Conservation (phyloP, 1,140 invertebrate species). For the Tenebrio molitor region DNA sequence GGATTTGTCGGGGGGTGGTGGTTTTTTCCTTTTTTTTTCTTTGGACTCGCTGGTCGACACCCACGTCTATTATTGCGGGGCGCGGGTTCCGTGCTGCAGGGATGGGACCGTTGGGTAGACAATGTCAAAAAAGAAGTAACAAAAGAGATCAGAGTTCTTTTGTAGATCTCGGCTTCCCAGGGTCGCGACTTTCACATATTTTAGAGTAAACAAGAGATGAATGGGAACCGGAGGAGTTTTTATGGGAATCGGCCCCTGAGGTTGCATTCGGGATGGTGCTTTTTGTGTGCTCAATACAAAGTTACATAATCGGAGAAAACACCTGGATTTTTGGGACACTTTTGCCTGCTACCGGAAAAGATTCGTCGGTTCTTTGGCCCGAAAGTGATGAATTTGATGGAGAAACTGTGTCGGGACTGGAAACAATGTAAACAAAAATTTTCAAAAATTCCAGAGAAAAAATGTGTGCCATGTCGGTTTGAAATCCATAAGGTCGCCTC, state of each 20-base stretch:
- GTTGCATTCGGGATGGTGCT: slow-evolving; percentile 15
- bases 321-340: too few relatives aligned
- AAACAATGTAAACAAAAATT: too few relatives aligned
- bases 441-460: too few relatives aligned
- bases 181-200: slow-evolving; percentile 46
- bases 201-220: slow-evolving; percentile 32
- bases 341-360: too few relatives aligned
- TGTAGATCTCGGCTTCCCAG: slow-evolving; percentile 34
- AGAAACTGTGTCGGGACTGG: too few relatives aligned
- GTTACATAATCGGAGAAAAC: not conserved
- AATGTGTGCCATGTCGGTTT: too few relatives aligned
- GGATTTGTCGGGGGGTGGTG: not conserved
- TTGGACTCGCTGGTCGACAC: too few relatives aligned
- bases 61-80: not conserved
- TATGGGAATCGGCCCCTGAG: slow-evolving; percentile 23
- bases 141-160: slow-evolving; percentile 42
- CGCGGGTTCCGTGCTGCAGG: not conserved
- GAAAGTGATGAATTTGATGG: too few relatives aligned
- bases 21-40: not conserved
- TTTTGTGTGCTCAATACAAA: not conserved
- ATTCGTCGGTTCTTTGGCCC: too few relatives aligned
- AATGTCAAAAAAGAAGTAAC: slow-evolving; percentile 13
- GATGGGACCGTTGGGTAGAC: slow-evolving; percentile 22
- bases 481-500: too few relatives aligned
- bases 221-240: slow-evolving; percentile 19